These are phyloP conservation scores for Malacosoma neustria DNA, from an alignment of 2,888 invertebrate genomes.

Conservation along the genomic window DNA sequence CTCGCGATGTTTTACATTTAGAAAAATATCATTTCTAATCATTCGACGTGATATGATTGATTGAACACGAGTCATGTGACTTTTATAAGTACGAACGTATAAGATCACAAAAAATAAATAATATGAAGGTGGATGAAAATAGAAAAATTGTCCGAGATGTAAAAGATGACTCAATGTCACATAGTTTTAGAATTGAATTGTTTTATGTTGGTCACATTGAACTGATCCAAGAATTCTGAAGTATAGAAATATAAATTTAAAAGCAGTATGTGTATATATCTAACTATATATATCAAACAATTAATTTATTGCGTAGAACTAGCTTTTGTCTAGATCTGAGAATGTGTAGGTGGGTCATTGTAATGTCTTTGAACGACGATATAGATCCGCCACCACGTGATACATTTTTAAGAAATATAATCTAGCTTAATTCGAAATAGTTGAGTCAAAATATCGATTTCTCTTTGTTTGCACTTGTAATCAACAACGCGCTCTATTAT, in stretches of 20 bases:
- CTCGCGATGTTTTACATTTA: conserved; percentile 5
- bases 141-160: conserved; percentile 27
- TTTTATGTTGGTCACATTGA: conserved; percentile 16
- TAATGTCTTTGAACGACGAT: neutral
- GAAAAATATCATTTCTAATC: conserved; percentile 1
- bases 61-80: neutral
- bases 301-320: neutral
- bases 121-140: conserved; percentile 30
- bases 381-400: neutral
- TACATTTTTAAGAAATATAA: neutral
- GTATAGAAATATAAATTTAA: conserved; percentile 1
- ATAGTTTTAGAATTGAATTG: conserved; percentile 28
- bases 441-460: too few relatives aligned
- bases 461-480: too few relatives aligned
- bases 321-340: neutral
- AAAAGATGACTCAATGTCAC: conserved; percentile 37
- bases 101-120: conserved; percentile 1
- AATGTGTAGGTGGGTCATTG: neutral
- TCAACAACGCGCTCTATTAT: too few relatives aligned
- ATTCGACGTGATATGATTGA: neutral
- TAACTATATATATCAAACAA: neutral
- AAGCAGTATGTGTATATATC: neutral
- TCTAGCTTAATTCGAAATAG: too few relatives aligned
- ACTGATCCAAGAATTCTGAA: conserved; percentile 10
- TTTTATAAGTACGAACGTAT: neutral